phyloP scores from a whole-genome alignment of 2,888 invertebrate species.

The Macaria notata region DNA sequence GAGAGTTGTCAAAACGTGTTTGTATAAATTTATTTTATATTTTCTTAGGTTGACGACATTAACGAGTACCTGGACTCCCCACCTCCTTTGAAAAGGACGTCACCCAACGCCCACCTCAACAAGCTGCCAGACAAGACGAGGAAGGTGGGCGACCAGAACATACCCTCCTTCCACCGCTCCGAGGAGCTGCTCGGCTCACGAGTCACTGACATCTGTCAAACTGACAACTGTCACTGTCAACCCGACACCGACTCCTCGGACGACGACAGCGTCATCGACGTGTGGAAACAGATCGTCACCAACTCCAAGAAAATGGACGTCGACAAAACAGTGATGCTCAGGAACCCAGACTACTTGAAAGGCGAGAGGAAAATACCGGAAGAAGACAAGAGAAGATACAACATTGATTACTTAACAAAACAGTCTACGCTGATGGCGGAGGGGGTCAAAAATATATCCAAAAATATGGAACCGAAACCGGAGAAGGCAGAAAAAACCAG shows the following conservation, averaged over 20 bases:
- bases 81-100: constrained; percentile 57
- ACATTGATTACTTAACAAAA: constrained; percentile 55
- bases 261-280: constrained; percentile 37
- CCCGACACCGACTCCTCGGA: constrained; percentile 46
- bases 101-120: constrained; percentile 56
- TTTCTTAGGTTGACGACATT: constrained; percentile 70
- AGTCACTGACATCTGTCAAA: background rate
- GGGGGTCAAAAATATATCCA: constrained; percentile 55
- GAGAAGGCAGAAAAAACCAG: constrained; percentile 48
- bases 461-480: constrained; percentile 43
- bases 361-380: constrained; percentile 53
- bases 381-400: constrained; percentile 54
- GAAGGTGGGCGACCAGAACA: constrained; percentile 35
- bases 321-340: constrained; percentile 48
- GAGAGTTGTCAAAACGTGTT: no score
- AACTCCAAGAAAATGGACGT: constrained; percentile 49
- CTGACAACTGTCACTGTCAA: background rate
- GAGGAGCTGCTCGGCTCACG: background rate
- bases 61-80: constrained; percentile 70
- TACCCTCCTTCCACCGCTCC: constrained; percentile 62
- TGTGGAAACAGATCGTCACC: constrained; percentile 47
- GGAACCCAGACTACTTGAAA: constrained; percentile 42
- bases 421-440: constrained; percentile 49
- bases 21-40: no score
- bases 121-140: constrained; percentile 44